Evolutionary conservation across 1,140 invertebrate species (phyloP).

Genomic region (Dinothrombium tinctorium): DNA sequence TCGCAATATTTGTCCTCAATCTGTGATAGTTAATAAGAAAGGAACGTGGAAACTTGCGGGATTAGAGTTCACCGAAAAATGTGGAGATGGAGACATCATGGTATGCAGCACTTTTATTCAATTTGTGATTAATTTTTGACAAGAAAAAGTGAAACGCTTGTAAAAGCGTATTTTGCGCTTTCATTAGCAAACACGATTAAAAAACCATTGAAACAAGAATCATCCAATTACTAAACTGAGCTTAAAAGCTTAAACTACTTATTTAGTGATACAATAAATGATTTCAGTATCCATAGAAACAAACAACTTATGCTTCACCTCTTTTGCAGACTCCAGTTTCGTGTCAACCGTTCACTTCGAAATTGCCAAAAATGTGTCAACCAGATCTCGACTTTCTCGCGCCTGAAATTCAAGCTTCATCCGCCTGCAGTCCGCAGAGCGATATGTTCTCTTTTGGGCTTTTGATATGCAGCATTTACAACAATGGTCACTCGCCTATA

Average conservation of each 20-base stretch:
- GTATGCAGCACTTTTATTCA: no score
- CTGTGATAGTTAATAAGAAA: constrained; percentile 72
- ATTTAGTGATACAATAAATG: no score
- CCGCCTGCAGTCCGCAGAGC: constrained; percentile 53
- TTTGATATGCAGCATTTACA: constrained; percentile 72
- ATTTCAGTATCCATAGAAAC: no score
- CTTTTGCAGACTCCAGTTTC: background rate
- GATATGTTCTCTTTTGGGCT: constrained; percentile 90
- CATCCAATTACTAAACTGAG: no score
- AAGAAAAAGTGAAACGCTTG: no score
- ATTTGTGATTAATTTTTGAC: no score
- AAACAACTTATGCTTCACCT: no score
- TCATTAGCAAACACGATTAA: no score
- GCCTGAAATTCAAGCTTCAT: constrained; percentile 62
- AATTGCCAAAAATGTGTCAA: constrained; percentile 65
- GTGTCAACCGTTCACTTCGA: constrained; percentile 43
- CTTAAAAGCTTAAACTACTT: no score
- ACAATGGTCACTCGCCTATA: constrained; percentile 50
- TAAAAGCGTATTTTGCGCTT: no score
- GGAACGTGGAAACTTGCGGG: constrained; percentile 91
- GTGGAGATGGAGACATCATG: constrained; percentile 17
- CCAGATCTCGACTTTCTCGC: constrained; percentile 77
- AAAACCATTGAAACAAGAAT: no score
- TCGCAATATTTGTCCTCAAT: constrained; percentile 73
- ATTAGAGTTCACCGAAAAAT: constrained; percentile 52